Evolutionary conservation across 2,797 vertebrate genomes (phyloP).

Genomic region (Triplophysa bombifrons): DNA sequence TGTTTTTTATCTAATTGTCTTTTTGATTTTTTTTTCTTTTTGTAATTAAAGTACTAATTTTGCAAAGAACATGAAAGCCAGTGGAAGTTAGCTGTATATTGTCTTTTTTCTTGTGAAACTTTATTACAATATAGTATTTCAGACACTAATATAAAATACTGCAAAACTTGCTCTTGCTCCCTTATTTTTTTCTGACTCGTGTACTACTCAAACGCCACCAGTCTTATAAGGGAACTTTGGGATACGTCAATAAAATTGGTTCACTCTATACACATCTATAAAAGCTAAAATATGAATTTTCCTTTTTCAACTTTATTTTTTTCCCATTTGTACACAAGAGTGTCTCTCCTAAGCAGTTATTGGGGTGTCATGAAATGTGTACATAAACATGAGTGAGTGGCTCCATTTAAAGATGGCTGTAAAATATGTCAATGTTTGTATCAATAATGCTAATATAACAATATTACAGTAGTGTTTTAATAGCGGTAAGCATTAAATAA

Average conservation of each 20-base stretch:
- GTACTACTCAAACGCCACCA: conserved; percentile 11
- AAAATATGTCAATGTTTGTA: conserved; percentile 60
- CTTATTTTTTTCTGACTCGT: not conserved
- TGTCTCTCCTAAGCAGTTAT: conserved; percentile 53
- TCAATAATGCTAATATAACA: conserved; percentile 52
- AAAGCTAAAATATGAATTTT: conserved; percentile 17
- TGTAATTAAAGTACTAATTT: conserved; percentile 45
- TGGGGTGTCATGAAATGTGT: conserved; percentile 58
- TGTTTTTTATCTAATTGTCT: conserved; percentile 48
- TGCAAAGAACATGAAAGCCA: conserved; percentile 50
- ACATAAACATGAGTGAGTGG: conserved; percentile 62
- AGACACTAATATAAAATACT: conserved; percentile 26
- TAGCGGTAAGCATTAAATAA: conserved; percentile 58
- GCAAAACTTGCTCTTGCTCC: not conserved
- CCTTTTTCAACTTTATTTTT: conserved; percentile 42
- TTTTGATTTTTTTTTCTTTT: conserved; percentile 32
- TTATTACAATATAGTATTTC: conserved; percentile 22
- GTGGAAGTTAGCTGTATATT: conserved; percentile 40
- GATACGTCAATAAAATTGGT: conserved; percentile 2
- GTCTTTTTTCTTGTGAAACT: conserved; percentile 39
- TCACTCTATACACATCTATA: not conserved
- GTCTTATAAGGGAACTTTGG: conserved; percentile 22
- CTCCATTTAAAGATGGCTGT: conserved; percentile 63
- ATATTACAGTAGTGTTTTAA: conserved; percentile 64
- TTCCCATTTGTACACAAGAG: conserved; percentile 51